These are phyloP conservation scores for Protonemura montana DNA, from an alignment of 2,888 invertebrate genomes.

Conservation along the genomic window DNA sequence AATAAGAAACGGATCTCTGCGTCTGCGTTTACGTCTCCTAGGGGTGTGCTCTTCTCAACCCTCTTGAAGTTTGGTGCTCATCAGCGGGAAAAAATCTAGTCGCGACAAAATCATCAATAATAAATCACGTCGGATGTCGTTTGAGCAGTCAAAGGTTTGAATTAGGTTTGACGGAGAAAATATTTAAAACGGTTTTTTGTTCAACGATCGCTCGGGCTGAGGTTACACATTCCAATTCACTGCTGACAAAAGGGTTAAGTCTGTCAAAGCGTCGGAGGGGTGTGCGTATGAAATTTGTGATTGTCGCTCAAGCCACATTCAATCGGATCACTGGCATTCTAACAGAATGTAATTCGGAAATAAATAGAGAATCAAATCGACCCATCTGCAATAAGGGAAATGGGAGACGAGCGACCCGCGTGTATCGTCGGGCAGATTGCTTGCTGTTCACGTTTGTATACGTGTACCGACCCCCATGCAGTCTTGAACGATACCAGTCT, in stretches of 20 bases:
- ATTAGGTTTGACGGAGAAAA: conserved; percentile 24
- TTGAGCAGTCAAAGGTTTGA: conserved; percentile 23
- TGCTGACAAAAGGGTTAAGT: background rate
- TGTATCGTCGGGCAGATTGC: background rate
- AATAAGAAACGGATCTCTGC: conserved; percentile 1
- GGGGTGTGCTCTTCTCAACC: conserved; percentile 16
- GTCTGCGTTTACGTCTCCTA: no score
- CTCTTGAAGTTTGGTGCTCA: background rate
- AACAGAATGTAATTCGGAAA: conserved; percentile 8
- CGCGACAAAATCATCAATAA: conserved; percentile 33
- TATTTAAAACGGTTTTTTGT: conserved; percentile 24
- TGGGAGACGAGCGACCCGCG: no score
- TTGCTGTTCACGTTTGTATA: background rate
- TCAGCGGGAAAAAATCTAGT: conserved; percentile 18
- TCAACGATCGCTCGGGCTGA: background rate
- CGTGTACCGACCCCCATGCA: background rate
- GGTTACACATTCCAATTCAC: background rate
- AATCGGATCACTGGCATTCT: background rate
- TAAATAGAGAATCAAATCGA: conserved; percentile 18
- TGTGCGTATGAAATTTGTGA: background rate
- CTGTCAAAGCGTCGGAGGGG: background rate
- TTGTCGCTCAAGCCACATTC: conserved; percentile 7
- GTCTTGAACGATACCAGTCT: background rate
- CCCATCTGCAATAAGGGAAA: background rate
- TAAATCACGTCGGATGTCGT: conserved; percentile 30